phyloP scores from a whole-genome alignment of 2,888 invertebrate species.

The Drosophila subquinaria region DNA sequence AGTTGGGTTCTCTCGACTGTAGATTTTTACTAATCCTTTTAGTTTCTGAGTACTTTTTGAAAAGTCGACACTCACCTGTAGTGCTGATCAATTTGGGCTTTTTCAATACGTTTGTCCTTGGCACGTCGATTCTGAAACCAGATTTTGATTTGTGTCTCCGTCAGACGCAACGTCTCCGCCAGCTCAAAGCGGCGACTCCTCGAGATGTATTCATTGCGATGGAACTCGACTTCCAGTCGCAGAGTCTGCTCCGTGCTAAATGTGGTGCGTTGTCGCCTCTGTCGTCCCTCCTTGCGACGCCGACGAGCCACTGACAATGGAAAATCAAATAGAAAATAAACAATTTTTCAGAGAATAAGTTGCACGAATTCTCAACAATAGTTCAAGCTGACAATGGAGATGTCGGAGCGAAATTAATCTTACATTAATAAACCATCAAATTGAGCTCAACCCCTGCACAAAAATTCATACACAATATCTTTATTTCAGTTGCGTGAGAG shows the following conservation, averaged over 20 bases:
- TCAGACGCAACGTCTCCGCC: constrained; percentile 89
- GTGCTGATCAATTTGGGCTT: constrained; percentile 97
- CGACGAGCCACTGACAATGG: constrained; percentile 90
- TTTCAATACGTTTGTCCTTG: constrained; percentile 98
- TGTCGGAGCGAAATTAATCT: constrained; percentile 81
- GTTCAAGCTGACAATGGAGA: constrained; percentile 61
- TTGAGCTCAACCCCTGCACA: constrained; percentile 33
- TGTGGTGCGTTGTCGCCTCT: constrained; percentile 95
- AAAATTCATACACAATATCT: not conserved
- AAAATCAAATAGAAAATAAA: not conserved
- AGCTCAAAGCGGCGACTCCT: constrained; percentile 93
- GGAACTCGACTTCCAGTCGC: constrained; percentile 95
- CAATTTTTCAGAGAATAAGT: not conserved
- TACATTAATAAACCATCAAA: constrained; percentile 68
- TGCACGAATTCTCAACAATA: constrained; percentile 7
- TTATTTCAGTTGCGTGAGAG: constrained; percentile 57
- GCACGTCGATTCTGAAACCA: constrained; percentile 98
- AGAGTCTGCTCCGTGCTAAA: constrained; percentile 97
- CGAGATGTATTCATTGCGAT: constrained; percentile 96
- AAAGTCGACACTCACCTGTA: constrained; percentile 89
- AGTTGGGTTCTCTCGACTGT: not conserved
- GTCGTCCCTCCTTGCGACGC: constrained; percentile 94
- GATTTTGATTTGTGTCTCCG: constrained; percentile 94
- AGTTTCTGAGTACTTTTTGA: no score
- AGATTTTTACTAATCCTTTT: no score